A percentile compares a stretch with the other conserved stretches of the same genome.
These are phyloP conservation scores for Apodemia zela DNA, from an alignment of 2,888 invertebrate genomes.

Conservation along the genomic window DNA sequence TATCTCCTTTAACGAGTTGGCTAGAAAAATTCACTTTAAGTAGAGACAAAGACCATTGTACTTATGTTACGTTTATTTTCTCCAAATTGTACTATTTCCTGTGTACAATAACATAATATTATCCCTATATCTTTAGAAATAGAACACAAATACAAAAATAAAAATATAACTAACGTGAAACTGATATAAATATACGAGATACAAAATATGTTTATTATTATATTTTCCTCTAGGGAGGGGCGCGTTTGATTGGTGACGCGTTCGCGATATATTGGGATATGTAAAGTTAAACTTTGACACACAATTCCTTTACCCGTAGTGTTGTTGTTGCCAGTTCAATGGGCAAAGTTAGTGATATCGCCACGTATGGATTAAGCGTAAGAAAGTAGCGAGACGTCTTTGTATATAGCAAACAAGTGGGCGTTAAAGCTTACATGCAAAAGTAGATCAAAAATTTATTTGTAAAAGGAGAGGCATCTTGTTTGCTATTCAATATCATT, in stretches of 20 bases:
- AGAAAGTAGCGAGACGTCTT: background rate
- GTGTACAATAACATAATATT: too few species aligned
- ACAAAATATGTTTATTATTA: background rate
- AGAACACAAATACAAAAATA: background rate
- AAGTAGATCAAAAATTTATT: too few species aligned
- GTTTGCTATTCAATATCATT: too few species aligned
- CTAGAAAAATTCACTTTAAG: too few species aligned
- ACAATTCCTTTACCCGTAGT: conserved; percentile 5
- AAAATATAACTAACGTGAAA: background rate
- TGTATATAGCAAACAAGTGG: too few species aligned
- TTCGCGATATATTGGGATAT: background rate
- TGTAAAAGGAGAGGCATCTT: too few species aligned
- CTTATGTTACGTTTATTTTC: too few species aligned
- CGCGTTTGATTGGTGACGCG: background rate
- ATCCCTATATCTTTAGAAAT: too few species aligned
- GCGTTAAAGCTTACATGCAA: too few species aligned
- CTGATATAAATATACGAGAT: background rate
- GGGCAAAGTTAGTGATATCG: conserved; percentile 2
- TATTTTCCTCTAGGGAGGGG: background rate
- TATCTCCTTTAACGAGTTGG: too few species aligned
- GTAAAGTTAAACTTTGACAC: background rate
- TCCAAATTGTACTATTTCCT: too few species aligned
- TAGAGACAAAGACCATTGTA: too few species aligned
- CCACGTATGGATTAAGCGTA: background rate
- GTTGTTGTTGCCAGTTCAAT: conserved; percentile 2